Evolutionary conservation across 2,113 vertebrate species (phyloP), one percentile per base, ranked within the genome.

Genomic region (Madoqua kirkii): DNA sequence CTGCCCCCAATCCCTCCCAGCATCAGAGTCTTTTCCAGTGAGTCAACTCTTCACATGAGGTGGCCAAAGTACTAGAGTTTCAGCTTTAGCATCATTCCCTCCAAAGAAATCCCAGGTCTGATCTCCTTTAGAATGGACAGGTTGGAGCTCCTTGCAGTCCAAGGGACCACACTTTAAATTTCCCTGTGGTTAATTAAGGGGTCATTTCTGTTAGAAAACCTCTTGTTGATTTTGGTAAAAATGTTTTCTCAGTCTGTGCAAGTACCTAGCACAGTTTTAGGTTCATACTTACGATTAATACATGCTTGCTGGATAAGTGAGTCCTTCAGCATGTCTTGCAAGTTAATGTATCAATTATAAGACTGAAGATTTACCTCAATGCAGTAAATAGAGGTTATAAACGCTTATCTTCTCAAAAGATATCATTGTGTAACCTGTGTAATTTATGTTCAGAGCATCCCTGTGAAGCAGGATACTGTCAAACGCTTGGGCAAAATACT

Each of bases 271-370:
- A 36, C 10, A 57, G 45, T n/a, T 62, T 83, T 78, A 90, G 67
- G 29, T 78, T 43, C 33, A 25, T 87, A n/a, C 31, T 89, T 2
- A 87, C 43, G 54, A 92, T 93, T 25, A 36, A 14, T 86, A 36
- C 50, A 67, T 67, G 33, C 89, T 92, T 29, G 19, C 60, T 76
- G 54, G 91, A 91, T 74, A 83, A 92, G 79, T 78, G 9, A 91
- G 55, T 82, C 87, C 78, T 97, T 89, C 81, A 79, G 12, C 45
- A n/a, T 92, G 64, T 83, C 60, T 95, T 94, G 21, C 45, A 92
- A 82, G 54, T 71, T 89, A 64, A 79, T 85, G 7, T 84, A 50
- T 93, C 92, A 74, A 74, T 57, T 87, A 40, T 23, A 59, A 95
- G 81, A 40, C 74, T 33, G 4, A 29, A 79, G 87, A 21, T 16